A percentile compares a stretch with the other conserved stretches of the same genome.
These are phyloP conservation scores for Indicator maculatus DNA, from an alignment of 2,113 vertebrate genomes.

Conservation along the genomic window DNA sequence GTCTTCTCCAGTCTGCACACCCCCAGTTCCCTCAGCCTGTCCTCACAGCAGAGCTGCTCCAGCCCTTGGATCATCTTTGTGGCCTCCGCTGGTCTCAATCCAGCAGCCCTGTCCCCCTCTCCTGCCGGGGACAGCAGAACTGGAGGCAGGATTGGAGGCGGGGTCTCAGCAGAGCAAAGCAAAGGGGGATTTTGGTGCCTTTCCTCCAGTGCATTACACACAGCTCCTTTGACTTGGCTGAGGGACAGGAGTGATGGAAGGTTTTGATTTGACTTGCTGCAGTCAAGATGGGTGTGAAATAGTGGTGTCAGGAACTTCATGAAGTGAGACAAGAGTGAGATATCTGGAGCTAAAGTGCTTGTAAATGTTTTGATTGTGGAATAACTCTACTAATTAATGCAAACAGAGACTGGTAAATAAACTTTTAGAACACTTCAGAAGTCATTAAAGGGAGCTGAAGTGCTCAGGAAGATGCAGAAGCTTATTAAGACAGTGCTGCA, in stretches of 20 bases:
- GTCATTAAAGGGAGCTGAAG: slow-evolving; percentile 32
- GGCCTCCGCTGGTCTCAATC: no score
- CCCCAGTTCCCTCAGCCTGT: no score
- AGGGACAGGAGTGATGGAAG: rapidly evolving
- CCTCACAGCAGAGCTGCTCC: no score
- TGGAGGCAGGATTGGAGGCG: no score
- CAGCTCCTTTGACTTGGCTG: not conserved
- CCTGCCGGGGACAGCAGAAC: no score
- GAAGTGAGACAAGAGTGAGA: not conserved
- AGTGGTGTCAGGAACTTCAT: not conserved
- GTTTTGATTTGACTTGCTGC: not conserved
- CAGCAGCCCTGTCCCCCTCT: no score
- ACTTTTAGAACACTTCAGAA: slow-evolving; percentile 10
- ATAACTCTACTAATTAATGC: not conserved
- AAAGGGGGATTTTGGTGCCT: not conserved
- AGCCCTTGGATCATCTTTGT: no score
- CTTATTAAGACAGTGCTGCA: slow-evolving; percentile 15
- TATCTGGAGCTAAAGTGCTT: not conserved
- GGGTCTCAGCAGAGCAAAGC: no score
- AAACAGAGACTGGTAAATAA: slow-evolving; percentile 35
- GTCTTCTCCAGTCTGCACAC: no score
- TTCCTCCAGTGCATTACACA: not conserved
- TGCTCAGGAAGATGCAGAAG: slow-evolving; percentile 16
- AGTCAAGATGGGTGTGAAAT: not conserved
- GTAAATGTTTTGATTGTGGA: slow-evolving; percentile 14